Base-by-base conservation (phyloP, 2,797 vertebrate genomes). In the Spinus pinus region DNA sequence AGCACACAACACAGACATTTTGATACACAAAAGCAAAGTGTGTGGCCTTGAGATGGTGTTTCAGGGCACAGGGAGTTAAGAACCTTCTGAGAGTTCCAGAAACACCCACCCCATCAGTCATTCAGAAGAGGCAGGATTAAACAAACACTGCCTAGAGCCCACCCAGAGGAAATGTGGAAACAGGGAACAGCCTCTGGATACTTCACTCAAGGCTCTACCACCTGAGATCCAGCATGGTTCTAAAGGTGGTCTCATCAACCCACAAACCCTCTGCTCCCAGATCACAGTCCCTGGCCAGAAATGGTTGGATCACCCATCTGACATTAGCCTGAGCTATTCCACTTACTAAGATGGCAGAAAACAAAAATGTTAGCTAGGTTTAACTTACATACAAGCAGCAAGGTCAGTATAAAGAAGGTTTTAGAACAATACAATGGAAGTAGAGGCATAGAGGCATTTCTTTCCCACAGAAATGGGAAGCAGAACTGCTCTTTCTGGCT, bases 211-310 rank as follows among this genome's bases (percentile, higher is more conserved):
- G 33, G 58, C 27, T 58, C 47, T 17, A 28, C 17, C 25, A 44
- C 11, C 14, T 5, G 10, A 81, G 39, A 15, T 22, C 12, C 0
- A 65, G 20, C 1, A 2, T 4, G 21, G 46, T 53, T 44, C 44
- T 12, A 69, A 64, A 73, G 31, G 37, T 25, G 35, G 6, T 37
- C 42, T 41, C 25, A 35, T 35, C n/a, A 77, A 10, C 84, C 64
- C 11, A 5, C 19, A 80, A 57, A 22, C 23, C 12, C 39, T 58
- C 47, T 50, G n/a, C n/a, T 62, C 51, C 14, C 18, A 51, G 12
- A 60, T 8, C n/a, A 35, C 14, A 2, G 16, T 18, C 35, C 16
- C 33, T 46, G 35, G 13, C 33, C 64, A 77, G 33, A 69, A 57
- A 46, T 1, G 7, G 35, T 1, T 62, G 20, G n/a, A 70, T 31